A percentile compares a stretch with the other conserved stretches of the same genome.
Conservation (phyloP, 2,113 vertebrate species). For the Guaruba guarouba region DNA sequence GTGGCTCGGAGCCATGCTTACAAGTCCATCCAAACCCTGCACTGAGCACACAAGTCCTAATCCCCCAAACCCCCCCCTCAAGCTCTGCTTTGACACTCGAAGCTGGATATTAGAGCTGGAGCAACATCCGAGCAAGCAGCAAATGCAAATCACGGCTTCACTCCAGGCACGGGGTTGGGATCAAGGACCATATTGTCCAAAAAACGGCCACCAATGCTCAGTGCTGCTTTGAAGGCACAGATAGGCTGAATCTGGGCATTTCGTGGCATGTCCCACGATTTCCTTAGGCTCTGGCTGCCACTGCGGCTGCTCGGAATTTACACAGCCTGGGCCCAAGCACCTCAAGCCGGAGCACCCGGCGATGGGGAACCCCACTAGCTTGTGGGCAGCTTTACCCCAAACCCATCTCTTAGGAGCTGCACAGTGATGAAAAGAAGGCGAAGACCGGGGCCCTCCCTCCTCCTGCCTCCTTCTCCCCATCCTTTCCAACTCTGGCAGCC, state of each 20-base stretch:
- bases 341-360: background rate
- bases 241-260: background rate
- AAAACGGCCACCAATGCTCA: background rate
- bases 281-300: background rate
- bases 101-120: background rate
- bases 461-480: background rate
- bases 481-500: background rate
- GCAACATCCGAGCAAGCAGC: background rate
- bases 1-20: background rate
- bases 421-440: background rate
- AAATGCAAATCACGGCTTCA: background rate
- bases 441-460: background rate
- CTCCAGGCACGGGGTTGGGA: accelerated
- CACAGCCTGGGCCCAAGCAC: background rate
- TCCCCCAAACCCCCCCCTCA: background rate
- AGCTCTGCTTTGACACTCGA: background rate
- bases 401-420: background rate
- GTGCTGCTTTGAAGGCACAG: background rate
- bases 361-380: background rate
- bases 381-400: background rate
- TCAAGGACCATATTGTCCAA: background rate
- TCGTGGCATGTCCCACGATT: background rate
- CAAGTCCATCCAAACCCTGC: conserved; percentile 2
- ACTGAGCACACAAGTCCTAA: conserved; percentile 1
- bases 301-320: background rate